phyloP scores from a whole-genome alignment of 2,113 vertebrate species.

The Eretmochelys imbricata region DNA sequence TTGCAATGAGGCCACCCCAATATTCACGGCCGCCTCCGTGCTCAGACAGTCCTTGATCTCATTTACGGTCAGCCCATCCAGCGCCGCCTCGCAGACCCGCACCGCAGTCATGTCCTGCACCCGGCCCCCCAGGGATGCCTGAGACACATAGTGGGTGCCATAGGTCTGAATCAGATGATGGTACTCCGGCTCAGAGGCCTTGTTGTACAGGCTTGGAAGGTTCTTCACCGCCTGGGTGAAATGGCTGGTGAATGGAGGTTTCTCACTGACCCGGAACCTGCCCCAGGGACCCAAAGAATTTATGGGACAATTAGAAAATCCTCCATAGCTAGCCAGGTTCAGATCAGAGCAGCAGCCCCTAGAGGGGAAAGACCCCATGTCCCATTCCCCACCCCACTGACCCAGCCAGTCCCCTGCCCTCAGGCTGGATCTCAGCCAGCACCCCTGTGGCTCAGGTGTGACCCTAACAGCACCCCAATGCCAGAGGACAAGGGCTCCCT shows the following conservation, averaged over 20 bases:
- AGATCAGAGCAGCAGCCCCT: background rate
- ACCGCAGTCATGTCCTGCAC: conserved; percentile 83
- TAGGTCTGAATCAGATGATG: conserved; percentile 52
- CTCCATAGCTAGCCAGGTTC: background rate
- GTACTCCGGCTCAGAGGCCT: background rate
- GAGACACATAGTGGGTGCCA: conserved; percentile 65
- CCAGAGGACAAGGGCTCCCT: no score
- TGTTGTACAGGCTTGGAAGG: conserved; percentile 32
- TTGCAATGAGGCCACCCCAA: background rate
- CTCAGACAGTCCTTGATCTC: conserved; percentile 83
- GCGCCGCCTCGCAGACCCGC: conserved; percentile 79
- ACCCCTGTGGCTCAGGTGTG: background rate
- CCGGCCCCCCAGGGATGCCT: conserved; percentile 82
- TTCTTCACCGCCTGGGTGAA: conserved; percentile 26
- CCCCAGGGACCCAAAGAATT: background rate
- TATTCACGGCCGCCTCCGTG: conserved; percentile 74
- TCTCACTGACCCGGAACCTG: conserved; percentile 47
- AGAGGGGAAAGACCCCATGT: no score
- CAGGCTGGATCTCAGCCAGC: background rate
- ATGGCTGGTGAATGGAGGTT: conserved; percentile 23
- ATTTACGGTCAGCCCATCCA: conserved; percentile 74
- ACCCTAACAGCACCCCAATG: no score
- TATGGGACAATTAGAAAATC: background rate
- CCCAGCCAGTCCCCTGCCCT: no score
- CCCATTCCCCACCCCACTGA: background rate